These are phyloP conservation scores for Drosophila arizonae DNA, from an alignment of 1,140 invertebrate genomes.

Conservation along the genomic window DNA sequence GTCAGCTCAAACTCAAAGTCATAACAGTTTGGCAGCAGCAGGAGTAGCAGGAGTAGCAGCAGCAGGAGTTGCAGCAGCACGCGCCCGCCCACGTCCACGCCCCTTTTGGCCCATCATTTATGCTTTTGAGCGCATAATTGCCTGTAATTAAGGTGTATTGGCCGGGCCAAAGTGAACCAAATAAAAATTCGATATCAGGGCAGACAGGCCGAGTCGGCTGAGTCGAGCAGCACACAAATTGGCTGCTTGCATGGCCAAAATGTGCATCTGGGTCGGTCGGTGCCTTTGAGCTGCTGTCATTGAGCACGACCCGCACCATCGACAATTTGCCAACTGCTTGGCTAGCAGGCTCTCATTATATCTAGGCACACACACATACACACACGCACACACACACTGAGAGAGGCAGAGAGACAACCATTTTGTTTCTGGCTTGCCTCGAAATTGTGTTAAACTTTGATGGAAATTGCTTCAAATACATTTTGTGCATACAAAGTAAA, in stretches of 20 bases:
- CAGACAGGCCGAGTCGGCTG: background rate
- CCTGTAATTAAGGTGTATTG: constrained; percentile 79
- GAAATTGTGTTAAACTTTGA: constrained; percentile 9
- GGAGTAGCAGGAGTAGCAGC: background rate
- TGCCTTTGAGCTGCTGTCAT: constrained; percentile 74
- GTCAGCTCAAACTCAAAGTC: constrained; percentile 60
- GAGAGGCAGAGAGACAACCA: background rate
- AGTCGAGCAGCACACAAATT: constrained; percentile 42
- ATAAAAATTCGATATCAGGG: constrained; percentile 66
- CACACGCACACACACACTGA: too few relatives aligned
- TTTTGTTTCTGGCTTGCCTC: constrained; percentile 13
- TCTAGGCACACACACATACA: background rate
- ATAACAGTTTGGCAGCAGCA: constrained; percentile 64
- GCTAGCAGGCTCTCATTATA: constrained; percentile 18
- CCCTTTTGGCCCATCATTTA: constrained; percentile 58
- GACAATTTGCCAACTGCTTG: constrained; percentile 60
- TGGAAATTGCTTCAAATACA: constrained; percentile 21
- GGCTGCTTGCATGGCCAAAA: constrained; percentile 36
- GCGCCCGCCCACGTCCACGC: background rate
- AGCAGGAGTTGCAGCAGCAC: background rate
- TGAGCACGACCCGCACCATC: constrained; percentile 51
- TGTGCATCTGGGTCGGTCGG: constrained; percentile 36
- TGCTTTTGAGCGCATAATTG: constrained; percentile 79
- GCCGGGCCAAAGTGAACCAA: constrained; percentile 38
- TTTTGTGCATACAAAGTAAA: constrained; percentile 12